phyloP scores from a whole-genome alignment of 2,797 vertebrate species.

The Cottoperca gobio region DNA sequence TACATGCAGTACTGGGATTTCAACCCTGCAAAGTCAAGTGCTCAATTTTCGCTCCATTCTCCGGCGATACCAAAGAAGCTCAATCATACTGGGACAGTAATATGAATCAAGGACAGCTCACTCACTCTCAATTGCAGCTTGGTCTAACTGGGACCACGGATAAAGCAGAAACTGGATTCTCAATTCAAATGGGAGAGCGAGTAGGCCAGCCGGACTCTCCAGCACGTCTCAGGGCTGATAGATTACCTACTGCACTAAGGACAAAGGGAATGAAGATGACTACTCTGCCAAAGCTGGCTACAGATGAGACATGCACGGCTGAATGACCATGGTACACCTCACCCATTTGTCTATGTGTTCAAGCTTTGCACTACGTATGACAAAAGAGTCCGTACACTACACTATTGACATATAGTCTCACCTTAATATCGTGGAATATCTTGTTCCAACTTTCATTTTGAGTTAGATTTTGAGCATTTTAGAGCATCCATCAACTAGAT shows the following conservation, averaged over 20 bases:
- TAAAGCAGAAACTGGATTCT: slow-evolving; percentile 82
- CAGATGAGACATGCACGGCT: slow-evolving; percentile 87
- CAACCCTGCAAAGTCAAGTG: slow-evolving; percentile 84
- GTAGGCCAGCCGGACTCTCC: slow-evolving; percentile 84
- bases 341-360: slow-evolving; percentile 87
- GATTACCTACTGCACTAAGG: slow-evolving; percentile 88
- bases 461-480: slow-evolving; percentile 64
- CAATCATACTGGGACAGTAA: slow-evolving; percentile 87
- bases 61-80: slow-evolving; percentile 83
- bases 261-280: slow-evolving; percentile 90
- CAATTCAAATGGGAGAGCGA: slow-evolving; percentile 88
- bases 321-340: slow-evolving; percentile 83
- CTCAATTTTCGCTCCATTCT: slow-evolving; percentile 85
- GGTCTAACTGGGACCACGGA: slow-evolving; percentile 82
- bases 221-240: slow-evolving; percentile 85
- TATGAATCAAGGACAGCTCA: slow-evolving; percentile 88
- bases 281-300: slow-evolving; percentile 88
- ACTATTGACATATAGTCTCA: slow-evolving; percentile 82
- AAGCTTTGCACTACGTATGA: slow-evolving; percentile 82
- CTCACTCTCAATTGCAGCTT: slow-evolving; percentile 86
- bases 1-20: slow-evolving; percentile 80
- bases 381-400: slow-evolving; percentile 78
- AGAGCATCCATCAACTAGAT: slow-evolving; percentile 71
- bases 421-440: slow-evolving; percentile 71
- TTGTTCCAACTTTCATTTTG: slow-evolving; percentile 74